Evolutionary conservation across 1,140 invertebrate species (phyloP), one percentile per base, ranked within the genome.

Genomic region (Octopus sinensis): DNA sequence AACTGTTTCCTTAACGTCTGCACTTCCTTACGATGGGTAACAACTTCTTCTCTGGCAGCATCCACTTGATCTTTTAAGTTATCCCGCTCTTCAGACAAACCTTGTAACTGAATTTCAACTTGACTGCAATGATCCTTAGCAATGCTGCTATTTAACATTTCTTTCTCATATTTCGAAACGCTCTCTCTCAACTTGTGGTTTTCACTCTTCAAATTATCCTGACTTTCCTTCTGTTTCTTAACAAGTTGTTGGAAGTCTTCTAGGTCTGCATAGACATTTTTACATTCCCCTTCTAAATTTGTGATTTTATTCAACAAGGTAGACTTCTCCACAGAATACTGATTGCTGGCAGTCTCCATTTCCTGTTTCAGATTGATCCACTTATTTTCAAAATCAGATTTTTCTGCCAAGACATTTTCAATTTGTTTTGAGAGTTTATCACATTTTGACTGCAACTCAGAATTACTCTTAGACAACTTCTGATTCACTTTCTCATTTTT

Each of bases 221-320:
- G 51, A n/a, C 81, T 82, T 62, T 82, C 81, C 80, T 90, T 89
- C 4, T 91, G 82, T 43, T 86, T 87, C 62, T 88, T 82, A 51
- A 91, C 82, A 71, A 91, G 86, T 52, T 92, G 87, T 86, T 95
- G 94, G 78, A 96, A 88, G 83, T 95, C 92, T 62, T 96, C 94
- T 87, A 96, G 95, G n/a, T 94, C 94, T 30, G 93, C 92, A 52
- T 54, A 62, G 51, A 78, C 79, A 53, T 79, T 62, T 13, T 75
- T 80, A 4, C 23, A 54, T 79, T 83, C 56, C 1, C 30, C 56
- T 78, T 83, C 82, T 13, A 83, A 62, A 71, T 56, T 79, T 53
- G 12, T 13, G 13, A 81, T 23, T 78, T 80, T 76, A 56, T 71
- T 76, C 77, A 78, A 56, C n/a, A 83, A 56, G 10, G 78, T 62